Conservation (phyloP, 1,140 invertebrate species). For the Acromyrmex echinatior region DNA sequence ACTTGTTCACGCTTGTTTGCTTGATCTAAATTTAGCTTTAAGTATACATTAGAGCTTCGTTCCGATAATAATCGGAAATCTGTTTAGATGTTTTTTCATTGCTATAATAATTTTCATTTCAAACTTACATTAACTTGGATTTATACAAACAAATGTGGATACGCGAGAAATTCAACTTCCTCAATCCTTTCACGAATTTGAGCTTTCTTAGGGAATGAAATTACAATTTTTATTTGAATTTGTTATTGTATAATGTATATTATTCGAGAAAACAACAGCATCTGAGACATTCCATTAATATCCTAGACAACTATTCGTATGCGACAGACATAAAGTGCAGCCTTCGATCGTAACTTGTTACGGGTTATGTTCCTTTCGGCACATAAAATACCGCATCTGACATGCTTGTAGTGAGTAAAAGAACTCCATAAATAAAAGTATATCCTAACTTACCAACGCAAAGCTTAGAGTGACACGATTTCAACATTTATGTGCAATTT, state of each 20-base stretch:
- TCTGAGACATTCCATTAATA: conserved; percentile 11
- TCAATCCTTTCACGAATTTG: neutral
- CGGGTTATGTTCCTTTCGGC: conserved; percentile 55
- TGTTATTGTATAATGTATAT: neutral
- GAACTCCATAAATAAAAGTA: conserved; percentile 32
- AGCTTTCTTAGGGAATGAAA: neutral
- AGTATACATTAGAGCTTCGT: conserved; percentile 24
- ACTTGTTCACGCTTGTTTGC: neutral
- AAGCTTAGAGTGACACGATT: conserved; percentile 19
- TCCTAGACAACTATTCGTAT: neutral
- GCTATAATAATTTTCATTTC: neutral
- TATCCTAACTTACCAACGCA: conserved; percentile 10
- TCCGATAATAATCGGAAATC: neutral
- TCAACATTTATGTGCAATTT: neutral
- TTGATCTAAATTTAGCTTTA: neutral
- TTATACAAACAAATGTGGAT: neutral
- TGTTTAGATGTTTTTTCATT: conserved; percentile 25
- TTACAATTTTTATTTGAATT: neutral
- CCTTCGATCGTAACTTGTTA: conserved; percentile 60
- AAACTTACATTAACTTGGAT: neutral
- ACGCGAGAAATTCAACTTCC: neutral
- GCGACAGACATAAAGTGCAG: conserved; percentile 13
- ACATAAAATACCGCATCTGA: conserved; percentile 65
- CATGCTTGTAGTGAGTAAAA: conserved; percentile 16
- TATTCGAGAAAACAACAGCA: neutral